These are phyloP conservation scores for Podiceps cristatus DNA, from an alignment of 2,113 vertebrate genomes.

Conservation along the genomic window DNA sequence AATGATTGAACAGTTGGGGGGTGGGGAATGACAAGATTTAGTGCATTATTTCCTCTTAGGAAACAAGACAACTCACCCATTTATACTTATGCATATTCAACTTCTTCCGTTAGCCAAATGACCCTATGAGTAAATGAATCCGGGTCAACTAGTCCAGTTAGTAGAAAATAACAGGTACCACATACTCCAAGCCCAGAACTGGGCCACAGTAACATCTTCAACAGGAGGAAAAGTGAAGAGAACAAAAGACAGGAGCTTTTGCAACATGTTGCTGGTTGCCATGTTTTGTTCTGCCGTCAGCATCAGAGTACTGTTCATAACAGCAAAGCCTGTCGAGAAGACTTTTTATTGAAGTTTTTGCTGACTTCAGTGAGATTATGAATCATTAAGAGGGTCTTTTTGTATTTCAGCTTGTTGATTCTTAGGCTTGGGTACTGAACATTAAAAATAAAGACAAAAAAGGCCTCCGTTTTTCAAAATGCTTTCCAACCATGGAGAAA, in stretches of 20 bases:
- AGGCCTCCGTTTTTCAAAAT: background rate
- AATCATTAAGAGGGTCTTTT: background rate
- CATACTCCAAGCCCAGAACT: background rate
- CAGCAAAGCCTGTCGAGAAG: background rate
- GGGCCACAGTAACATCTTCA: background rate
- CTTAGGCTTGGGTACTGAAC: background rate
- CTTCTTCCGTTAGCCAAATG: background rate
- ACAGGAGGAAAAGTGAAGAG: background rate
- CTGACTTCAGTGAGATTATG: background rate
- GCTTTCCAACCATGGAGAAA: background rate
- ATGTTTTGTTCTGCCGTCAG: background rate
- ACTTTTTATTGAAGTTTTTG: too few species aligned
- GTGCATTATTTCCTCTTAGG: slow-evolving; percentile 37
- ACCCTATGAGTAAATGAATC: background rate
- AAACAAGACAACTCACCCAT: slow-evolving; percentile 28
- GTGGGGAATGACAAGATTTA: slow-evolving; percentile 67
- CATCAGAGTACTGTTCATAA: background rate
- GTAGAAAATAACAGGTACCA: background rate
- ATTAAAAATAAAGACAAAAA: background rate
- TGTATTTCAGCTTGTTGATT: background rate
- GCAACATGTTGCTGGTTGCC: background rate
- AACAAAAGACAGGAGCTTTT: background rate
- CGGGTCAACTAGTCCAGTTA: background rate
- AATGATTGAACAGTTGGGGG: slow-evolving; percentile 69
- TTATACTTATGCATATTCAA: slow-evolving; percentile 27